phyloP scores from a whole-genome alignment of 2,888 invertebrate species.

The Trichopoda pennipes region DNA sequence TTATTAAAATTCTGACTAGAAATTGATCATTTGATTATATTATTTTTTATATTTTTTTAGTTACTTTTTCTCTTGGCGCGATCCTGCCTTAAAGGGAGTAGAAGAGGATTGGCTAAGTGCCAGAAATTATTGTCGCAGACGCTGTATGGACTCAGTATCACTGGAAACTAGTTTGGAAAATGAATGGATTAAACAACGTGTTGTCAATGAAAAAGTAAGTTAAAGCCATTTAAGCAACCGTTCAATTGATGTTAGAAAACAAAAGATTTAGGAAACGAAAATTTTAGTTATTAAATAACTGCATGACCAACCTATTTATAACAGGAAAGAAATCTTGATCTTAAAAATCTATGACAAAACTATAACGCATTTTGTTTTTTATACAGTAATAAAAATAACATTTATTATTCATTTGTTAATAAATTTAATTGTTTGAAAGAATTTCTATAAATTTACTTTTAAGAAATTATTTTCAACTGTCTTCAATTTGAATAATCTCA shows the following conservation, averaged over 20 bases:
- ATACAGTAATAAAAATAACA: too few relatives aligned
- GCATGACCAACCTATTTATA: too few relatives aligned
- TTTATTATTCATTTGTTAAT: too few relatives aligned
- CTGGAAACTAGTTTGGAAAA: slow-evolving; percentile 93
- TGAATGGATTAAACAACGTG: slow-evolving; percentile 91
- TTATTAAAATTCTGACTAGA: too few relatives aligned
- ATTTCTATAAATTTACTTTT: too few relatives aligned
- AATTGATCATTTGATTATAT: too few relatives aligned
- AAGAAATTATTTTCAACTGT: too few relatives aligned
- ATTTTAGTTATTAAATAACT: neutral
- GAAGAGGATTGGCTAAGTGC: slow-evolving; percentile 93
- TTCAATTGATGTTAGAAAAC: neutral
- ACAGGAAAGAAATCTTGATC: too few relatives aligned
- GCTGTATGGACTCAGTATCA: slow-evolving; percentile 94
- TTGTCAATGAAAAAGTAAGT: slow-evolving; percentile 89
- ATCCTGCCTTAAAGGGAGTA: slow-evolving; percentile 86
- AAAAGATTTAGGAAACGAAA: neutral
- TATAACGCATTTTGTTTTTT: too few relatives aligned
- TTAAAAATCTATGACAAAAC: too few relatives aligned
- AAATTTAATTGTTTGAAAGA: too few relatives aligned
- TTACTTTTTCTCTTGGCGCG: slow-evolving; percentile 94
- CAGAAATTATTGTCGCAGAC: slow-evolving; percentile 91
- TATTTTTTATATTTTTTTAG: slow-evolving; percentile 82
- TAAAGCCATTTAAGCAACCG: neutral
- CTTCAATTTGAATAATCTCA: too few relatives aligned